A percentile compares a stretch with the other conserved stretches of the same genome.
phyloP scores from a whole-genome alignment of 2,113 vertebrate genomes.

The Colaptes auratus region DNA sequence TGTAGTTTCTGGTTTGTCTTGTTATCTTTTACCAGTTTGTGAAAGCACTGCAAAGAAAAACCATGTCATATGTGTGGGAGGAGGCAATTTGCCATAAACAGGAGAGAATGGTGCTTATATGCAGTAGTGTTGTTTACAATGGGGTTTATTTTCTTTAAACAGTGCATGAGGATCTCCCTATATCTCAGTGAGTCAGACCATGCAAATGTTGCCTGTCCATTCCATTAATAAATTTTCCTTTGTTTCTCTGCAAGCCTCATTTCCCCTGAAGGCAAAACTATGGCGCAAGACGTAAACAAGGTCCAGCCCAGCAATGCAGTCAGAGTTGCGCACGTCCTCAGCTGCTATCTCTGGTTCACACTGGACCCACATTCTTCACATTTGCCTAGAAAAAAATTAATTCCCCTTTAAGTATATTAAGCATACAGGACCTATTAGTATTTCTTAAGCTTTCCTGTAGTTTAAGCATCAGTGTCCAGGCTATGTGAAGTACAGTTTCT shows the following conservation, averaged over 20 bases:
- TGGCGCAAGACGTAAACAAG: neutral
- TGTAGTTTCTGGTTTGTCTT: neutral
- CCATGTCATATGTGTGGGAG: neutral
- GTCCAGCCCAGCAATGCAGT: neutral
- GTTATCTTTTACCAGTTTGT: neutral
- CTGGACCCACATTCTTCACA: neutral
- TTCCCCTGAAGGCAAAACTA: neutral
- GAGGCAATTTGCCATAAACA: neutral
- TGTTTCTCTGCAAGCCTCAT: neutral
- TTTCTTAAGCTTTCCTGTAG: neutral
- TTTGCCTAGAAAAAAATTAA: neutral
- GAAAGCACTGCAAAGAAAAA: neutral
- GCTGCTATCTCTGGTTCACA: neutral
- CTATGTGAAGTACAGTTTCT: neutral
- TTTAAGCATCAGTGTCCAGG: neutral
- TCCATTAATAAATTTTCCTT: neutral
- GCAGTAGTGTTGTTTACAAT: neutral
- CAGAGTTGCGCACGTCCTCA: neutral
- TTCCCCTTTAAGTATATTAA: neutral
- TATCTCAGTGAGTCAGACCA: neutral
- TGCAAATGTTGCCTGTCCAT: accelerated
- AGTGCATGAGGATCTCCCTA: neutral
- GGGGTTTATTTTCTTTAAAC: neutral
- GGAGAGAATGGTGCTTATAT: neutral
- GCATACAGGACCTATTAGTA: neutral